Base-by-base conservation (phyloP, 2,113 vertebrate species). In the Gasterosteus aculeatus region DNA sequence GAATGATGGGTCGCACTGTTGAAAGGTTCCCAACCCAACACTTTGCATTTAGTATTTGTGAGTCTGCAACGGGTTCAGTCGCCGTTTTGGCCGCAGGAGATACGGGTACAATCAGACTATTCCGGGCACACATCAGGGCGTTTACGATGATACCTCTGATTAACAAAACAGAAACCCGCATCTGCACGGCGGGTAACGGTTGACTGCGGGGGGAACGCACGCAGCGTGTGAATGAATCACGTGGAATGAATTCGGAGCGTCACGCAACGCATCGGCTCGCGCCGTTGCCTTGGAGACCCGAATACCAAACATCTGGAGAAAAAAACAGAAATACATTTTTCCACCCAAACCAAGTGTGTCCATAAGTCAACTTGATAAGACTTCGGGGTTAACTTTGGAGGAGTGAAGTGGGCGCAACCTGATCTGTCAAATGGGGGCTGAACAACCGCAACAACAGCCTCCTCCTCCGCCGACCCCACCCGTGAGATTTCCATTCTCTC, bases 401-500 rank as follows among this genome's bases (percentile, higher is more conserved):
- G 18, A 69, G 57, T 15, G 58, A 11, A 61, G 63, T 53, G 66
- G 69, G 65, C 66, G 81, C 39, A 0, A n/a, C 47, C 2, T 33
- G 0, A 35, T 3, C 31, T 66, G 64, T 67, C 53, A 58, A 51
- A 71, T n/a, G n/a, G 54, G 42, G 42, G 33, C 42, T 3, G 54
- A 63, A 29, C 54, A 29, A 5, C 47, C 22, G 19, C 61, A 39
- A 5, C 54, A 18, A 19, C 61, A 67, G 26, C 22, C 44, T 38
- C 5, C 56, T 42, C 65, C 58, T 35, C 38, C 71, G 54, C 15
- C 74, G 39, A 70, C 91, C 81, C 85, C 88, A 86, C 90, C 91
- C 89, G 49, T 49, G 0, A 57, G 5, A 26, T 26, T 53, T 56
- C 26, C 7, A 35, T 26, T 86, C 59, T 66, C 33, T 85, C 85